Conservation (phyloP, 2,113 vertebrate genomes). For the Aythya baeri region DNA sequence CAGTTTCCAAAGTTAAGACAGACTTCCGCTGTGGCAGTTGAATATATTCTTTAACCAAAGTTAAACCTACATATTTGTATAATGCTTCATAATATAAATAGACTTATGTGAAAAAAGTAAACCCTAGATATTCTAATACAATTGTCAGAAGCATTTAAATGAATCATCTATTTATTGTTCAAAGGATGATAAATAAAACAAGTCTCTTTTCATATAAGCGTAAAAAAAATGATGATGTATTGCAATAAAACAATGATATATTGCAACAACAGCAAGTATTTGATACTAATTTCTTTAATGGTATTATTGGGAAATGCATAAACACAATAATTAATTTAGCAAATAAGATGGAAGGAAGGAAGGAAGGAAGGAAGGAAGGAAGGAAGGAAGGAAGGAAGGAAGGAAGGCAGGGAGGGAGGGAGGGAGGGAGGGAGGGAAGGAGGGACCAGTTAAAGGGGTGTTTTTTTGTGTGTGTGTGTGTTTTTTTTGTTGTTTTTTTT, state of each 20-base stretch:
- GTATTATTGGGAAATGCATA: slow-evolving; percentile 18
- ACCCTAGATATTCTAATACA: background rate
- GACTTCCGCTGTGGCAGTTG: background rate
- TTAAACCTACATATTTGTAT: background rate
- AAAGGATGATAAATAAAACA: background rate
- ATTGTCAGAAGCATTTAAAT: background rate
- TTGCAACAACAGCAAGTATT: slow-evolving; percentile 6
- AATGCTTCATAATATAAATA: slow-evolving; percentile 26
- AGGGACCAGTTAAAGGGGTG: background rate
- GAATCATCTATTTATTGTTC: slow-evolving; percentile 36
- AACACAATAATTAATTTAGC: background rate
- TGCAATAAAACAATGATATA: background rate
- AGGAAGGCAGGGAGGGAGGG: background rate
- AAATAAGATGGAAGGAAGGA: background rate
- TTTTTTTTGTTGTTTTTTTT: too few species aligned
- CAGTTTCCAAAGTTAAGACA: slow-evolving; percentile 1
- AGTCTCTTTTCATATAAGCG: background rate
- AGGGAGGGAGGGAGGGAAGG: too few species aligned
- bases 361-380: background rate
- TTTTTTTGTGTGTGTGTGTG: too few species aligned
- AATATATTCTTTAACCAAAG: slow-evolving; percentile 42
- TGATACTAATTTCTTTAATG: slow-evolving; percentile 10
- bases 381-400: background rate
- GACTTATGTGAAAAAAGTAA: background rate
- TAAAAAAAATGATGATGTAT: background rate